A percentile compares a stretch with the other conserved stretches of the same genome.
These are phyloP conservation scores for Drosophila affinis DNA, from an alignment of 2,888 invertebrate species.

Conservation along the genomic window DNA sequence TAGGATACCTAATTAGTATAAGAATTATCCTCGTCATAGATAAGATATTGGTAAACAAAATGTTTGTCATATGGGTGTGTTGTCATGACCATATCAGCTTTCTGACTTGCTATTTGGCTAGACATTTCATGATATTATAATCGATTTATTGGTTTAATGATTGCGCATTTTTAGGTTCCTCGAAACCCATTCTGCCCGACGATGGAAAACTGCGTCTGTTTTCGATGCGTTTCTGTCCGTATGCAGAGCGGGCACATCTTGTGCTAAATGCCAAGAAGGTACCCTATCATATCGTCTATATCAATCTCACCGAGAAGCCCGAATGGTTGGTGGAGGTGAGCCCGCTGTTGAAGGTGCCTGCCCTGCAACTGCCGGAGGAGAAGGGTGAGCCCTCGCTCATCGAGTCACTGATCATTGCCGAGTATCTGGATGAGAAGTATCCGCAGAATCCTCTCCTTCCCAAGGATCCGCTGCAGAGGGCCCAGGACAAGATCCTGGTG, in stretches of 20 bases:
- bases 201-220: constrained; percentile 89
- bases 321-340: constrained; percentile 91
- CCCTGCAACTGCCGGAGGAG: constrained; percentile 87
- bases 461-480: constrained; percentile 83
- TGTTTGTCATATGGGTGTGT: background rate
- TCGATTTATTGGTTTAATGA: background rate
- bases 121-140: background rate
- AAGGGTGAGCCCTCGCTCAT: constrained; percentile 86
- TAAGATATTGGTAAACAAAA: constrained; percentile 2
- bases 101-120: constrained; percentile 18
- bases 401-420: constrained; percentile 91
- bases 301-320: constrained; percentile 90
- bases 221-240: constrained; percentile 94
- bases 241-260: constrained; percentile 90
- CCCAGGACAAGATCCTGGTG: constrained; percentile 82
- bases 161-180: constrained; percentile 85
- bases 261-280: constrained; percentile 91
- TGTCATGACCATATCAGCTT: constrained; percentile 9
- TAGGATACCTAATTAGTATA: too few species aligned
- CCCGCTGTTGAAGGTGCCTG: constrained; percentile 89
- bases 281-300: constrained; percentile 89
- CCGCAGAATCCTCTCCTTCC: constrained; percentile 87
- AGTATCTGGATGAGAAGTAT: constrained; percentile 92
- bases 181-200: constrained; percentile 86
- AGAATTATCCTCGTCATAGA: background rate